These are phyloP conservation scores for Steinernema khuongi DNA, from an alignment of 1,140 invertebrate genomes.

Conservation along the genomic window DNA sequence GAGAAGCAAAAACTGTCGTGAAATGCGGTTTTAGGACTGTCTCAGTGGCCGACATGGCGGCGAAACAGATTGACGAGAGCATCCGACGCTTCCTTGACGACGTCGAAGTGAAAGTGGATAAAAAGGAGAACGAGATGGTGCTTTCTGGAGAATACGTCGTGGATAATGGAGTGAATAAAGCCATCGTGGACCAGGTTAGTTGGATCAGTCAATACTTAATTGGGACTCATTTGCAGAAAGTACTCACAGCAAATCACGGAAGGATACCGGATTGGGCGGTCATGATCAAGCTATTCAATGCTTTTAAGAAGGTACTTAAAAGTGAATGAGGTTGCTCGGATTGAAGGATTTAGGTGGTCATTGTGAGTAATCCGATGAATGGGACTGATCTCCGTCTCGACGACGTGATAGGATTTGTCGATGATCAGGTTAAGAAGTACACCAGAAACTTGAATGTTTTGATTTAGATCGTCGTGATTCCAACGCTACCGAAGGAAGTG, in stretches of 20 bases:
- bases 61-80: constrained; percentile 49
- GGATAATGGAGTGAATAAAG: constrained; percentile 50
- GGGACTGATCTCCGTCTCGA: constrained; percentile 37
- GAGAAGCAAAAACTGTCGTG: neutral
- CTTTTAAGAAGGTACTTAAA: constrained; percentile 45
- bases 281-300: constrained; percentile 29
- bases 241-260: constrained; percentile 31
- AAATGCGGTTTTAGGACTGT: constrained; percentile 34
- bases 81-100: constrained; percentile 48
- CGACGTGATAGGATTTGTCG: constrained; percentile 46
- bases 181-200: constrained; percentile 41
- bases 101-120: constrained; percentile 44
- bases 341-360: constrained; percentile 34
- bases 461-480: constrained; percentile 35
- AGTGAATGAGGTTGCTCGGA: neutral
- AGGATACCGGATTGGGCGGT: constrained; percentile 44
- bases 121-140: constrained; percentile 42
- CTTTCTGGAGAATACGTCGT: constrained; percentile 42
- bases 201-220: neutral
- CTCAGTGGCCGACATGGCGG: constrained; percentile 39
- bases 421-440: constrained; percentile 37
- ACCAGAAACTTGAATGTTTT: neutral
- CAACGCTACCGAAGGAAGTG: constrained; percentile 31
- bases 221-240: constrained; percentile 20
- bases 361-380: constrained; percentile 28